These are phyloP conservation scores for Perizoma affinitatum DNA, from an alignment of 2,888 invertebrate genomes.

Conservation along the genomic window DNA sequence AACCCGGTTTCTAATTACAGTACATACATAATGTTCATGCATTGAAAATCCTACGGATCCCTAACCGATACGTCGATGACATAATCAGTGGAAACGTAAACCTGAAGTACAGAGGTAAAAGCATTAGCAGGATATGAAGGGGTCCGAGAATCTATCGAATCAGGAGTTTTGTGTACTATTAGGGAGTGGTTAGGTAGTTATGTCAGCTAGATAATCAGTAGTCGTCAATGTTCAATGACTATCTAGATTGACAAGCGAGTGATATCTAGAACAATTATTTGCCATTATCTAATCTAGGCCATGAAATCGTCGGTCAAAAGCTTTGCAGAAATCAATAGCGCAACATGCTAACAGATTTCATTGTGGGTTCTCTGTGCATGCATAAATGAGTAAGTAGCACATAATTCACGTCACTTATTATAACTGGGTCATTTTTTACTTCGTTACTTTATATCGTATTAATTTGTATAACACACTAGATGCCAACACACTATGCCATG, in stretches of 20 bases:
- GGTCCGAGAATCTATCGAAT: not conserved
- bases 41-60: too few relatives aligned
- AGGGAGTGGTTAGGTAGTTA: too few relatives aligned
- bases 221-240: too few relatives aligned
- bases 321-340: conserved; percentile 14
- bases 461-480: too few relatives aligned
- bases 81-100: too few relatives aligned
- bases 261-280: not conserved
- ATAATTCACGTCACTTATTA: not conserved
- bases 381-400: conserved; percentile 5
- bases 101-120: too few relatives aligned
- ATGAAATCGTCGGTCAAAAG: conserved; percentile 10
- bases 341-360: conserved; percentile 8
- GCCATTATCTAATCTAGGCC: conserved; percentile 7
- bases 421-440: not conserved
- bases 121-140: not conserved
- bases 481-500: too few relatives aligned
- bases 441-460: not conserved
- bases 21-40: too few relatives aligned
- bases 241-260: too few relatives aligned
- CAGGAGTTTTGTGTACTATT: not conserved
- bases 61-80: too few relatives aligned
- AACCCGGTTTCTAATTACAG: too few relatives aligned
- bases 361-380: conserved; percentile 8
- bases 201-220: too few relatives aligned